Base-by-base conservation (phyloP, 1,140 invertebrate genomes). In the Apis florea region DNA sequence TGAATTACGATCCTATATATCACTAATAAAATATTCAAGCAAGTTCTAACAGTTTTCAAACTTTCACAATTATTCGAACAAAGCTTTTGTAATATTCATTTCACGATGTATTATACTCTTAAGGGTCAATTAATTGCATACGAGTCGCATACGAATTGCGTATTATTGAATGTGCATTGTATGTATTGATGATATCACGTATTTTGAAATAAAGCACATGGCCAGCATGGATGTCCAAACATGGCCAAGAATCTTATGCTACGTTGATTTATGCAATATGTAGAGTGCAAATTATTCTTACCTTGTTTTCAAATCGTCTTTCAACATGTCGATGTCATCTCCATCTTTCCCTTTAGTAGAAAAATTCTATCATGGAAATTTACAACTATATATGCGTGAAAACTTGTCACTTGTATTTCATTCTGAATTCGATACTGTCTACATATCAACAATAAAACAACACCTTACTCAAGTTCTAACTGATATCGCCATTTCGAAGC, bases 401-500 rank as follows among this genome's bases (percentile, higher is more conserved):
- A 51, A 63, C 72, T 51, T 75, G 49, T 64, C 49, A 64, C 58
- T 51, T 26, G 15, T 17, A 58, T 67, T 24, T 70, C 64, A 49
- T 49, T 49, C 51, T 21, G 12, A 78, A 80, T 40, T 56, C 56
- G 19, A 64, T 68, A 70, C 56, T 77, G 68, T 58, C 64, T 31
- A 63, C 72, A 26, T 12, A 26, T 59, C 69, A 69, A 59, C 13
- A 47, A 68, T 72, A 68, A 78, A 88, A 83, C 61, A 63, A 40
- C 64, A 66, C 82, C 40, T 79, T 61, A 21, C 61, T 53, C 53
- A 64, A n/a, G 69, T 80, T 59, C 69, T 79, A 82, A 80, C 78
- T 75, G 76, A 85, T 77, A 87, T 79, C 83, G 80, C 83, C 83
- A 88, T 88, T 85, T 82, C 85, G 68, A 68, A 56, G 26, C 12